Percentiles rank a stretch among this genome's conserved stretches.
phyloP scores from a whole-genome alignment of 1,140 invertebrate species.

The Euborellia annulipes region DNA sequence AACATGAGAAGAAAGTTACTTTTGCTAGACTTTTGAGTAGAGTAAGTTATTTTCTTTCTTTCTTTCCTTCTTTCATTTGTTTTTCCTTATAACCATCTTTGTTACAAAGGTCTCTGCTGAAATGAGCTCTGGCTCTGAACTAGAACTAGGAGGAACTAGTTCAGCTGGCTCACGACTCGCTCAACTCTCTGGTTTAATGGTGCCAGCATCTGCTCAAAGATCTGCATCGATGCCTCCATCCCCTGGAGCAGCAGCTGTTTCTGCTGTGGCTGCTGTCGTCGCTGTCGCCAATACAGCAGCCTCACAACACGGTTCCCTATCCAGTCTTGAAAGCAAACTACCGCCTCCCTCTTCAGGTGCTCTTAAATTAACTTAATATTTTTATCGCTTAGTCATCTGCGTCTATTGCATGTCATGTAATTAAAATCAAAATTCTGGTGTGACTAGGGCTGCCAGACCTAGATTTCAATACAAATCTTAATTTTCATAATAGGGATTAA shows the following conservation, averaged over 20 bases:
- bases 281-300: too few species aligned
- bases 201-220: too few species aligned
- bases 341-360: too few species aligned
- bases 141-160: conserved; percentile 29
- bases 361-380: too few species aligned
- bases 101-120: conserved; percentile 37
- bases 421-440: too few species aligned
- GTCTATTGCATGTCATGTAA: background rate
- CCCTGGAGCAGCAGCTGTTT: background rate
- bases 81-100: conserved; percentile 28
- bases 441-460: too few species aligned
- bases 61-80: background rate
- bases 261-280: too few species aligned
- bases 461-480: background rate
- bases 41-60: conserved; percentile 26
- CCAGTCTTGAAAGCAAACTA: too few species aligned
- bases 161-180: conserved; percentile 2
- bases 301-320: too few species aligned
- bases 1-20: conserved; percentile 56
- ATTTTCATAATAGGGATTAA: conserved; percentile 13
- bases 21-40: conserved; percentile 54
- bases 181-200: conserved; percentile 27
- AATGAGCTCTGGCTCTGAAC: conserved; percentile 42
- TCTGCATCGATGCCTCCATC: background rate
- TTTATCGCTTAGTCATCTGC: too few species aligned